Evolutionary conservation across 2,113 vertebrate genomes (phyloP), one percentile per base, ranked within the genome.

Genomic region (Perognathus longimembris): DNA sequence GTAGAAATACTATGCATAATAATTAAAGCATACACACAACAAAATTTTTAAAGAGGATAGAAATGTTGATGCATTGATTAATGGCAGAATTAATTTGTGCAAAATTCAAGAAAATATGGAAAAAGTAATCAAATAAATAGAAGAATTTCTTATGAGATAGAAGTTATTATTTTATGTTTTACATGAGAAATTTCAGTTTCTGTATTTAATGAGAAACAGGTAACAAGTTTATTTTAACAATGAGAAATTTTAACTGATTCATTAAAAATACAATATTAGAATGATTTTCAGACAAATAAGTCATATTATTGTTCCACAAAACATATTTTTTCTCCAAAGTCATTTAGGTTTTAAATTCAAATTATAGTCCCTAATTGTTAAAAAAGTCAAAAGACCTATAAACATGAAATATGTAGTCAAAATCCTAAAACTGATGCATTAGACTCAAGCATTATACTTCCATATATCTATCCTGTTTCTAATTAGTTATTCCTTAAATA

Each of bases 11-110:
- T n/a, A n/a, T n/a, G n/a, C n/a, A n/a, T n/a, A n/a, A n/a, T n/a
- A n/a, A n/a, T n/a, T n/a, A n/a, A n/a, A n/a, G n/a, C n/a, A n/a
- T n/a, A n/a, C n/a, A n/a, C n/a, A n/a, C n/a, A n/a, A n/a, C 94
- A 95, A 96, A 92, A 8, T 12, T 93, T 82, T 95, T 76, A 88
- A 64, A 73, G 86, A 95, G 57, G 9, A 78, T 91, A 40, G 88
- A 89, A 92, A 91, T 75, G 67, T 40, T 89, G 87, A 91, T 70
- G 88, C 3, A n/a, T 42, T 38, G n/a, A 66, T 95, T 95, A 87
- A 57, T 67, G 81, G 8, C 0, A 15, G 50, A 88, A 95, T 84
- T n/a, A 94, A 69, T 89, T 54, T 93, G 83, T 94, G 40, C 80
- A 87, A 70, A 74, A 17, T 81, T 90, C 36, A 80, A 91, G 87